Evolutionary conservation across 2,797 vertebrate genomes (phyloP).

Genomic region (Hydrophis major): DNA sequence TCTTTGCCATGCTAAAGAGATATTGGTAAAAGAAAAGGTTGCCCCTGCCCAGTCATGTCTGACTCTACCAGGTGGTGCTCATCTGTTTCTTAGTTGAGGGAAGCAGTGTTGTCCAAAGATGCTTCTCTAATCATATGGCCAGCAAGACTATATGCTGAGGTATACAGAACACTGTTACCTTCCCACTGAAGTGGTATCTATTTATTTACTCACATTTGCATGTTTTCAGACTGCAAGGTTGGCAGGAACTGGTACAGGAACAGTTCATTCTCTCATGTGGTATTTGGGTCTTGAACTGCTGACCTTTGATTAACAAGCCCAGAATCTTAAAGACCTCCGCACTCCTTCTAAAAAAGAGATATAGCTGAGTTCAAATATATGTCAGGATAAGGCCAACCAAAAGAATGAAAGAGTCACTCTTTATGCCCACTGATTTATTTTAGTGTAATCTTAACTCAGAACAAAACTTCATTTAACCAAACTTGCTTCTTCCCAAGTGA

Average conservation of each 20-base stretch:
- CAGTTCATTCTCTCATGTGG: neutral
- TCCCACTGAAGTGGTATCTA: neutral
- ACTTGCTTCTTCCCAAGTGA: neutral
- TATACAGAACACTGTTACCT: no score
- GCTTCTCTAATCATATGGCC: no score
- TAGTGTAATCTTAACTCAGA: neutral
- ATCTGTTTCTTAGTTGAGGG: no score
- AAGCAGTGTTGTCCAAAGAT: no score
- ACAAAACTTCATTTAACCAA: neutral
- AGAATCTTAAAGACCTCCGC: neutral
- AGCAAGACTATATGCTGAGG: no score
- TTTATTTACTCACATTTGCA: neutral
- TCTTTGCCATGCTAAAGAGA: neutral
- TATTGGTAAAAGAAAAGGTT: no score
- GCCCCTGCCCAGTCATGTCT: no score
- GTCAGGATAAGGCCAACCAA: neutral
- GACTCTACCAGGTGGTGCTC: no score
- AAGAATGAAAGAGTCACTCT: neutral
- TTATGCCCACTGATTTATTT: neutral
- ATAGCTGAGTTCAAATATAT: neutral
- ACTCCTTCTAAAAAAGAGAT: neutral
- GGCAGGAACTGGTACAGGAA: neutral
- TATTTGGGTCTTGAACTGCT: neutral
- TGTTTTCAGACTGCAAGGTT: neutral
- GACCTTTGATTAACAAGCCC: neutral